Conservation (phyloP, 2,113 vertebrate species). For the Anarhynchus alexandrinus region DNA sequence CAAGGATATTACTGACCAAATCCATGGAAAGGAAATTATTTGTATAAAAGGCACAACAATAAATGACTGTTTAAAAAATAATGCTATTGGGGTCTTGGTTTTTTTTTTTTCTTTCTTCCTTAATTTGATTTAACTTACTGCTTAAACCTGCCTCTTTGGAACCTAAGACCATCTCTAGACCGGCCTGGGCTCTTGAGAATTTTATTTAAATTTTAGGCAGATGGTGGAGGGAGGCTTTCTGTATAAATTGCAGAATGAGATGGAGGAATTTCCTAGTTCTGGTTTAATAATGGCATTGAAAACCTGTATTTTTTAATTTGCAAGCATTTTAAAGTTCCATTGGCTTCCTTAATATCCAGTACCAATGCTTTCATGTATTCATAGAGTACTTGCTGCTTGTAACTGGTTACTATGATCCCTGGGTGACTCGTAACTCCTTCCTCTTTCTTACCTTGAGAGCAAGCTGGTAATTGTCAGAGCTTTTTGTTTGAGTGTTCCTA, state of each 20-base stretch:
- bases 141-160: neutral
- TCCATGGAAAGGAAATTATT: neutral
- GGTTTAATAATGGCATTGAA: neutral
- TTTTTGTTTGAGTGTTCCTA: neutral
- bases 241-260: neutral
- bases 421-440: neutral
- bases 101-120: neutral
- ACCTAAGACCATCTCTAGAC: neutral
- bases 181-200: neutral
- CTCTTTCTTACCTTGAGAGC: neutral
- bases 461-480: neutral
- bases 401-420: neutral
- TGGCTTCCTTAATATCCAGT: neutral
- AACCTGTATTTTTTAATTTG: neutral
- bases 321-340: neutral
- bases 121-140: neutral
- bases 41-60: neutral
- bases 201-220: neutral
- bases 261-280: neutral
- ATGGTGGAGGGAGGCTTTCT: neutral
- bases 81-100: neutral
- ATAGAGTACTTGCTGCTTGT: neutral
- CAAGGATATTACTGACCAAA: neutral
- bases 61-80: neutral
- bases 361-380: neutral